Evolutionary conservation across 2,113 vertebrate genomes (phyloP).

Genomic region (Alaudala cheleensis): DNA sequence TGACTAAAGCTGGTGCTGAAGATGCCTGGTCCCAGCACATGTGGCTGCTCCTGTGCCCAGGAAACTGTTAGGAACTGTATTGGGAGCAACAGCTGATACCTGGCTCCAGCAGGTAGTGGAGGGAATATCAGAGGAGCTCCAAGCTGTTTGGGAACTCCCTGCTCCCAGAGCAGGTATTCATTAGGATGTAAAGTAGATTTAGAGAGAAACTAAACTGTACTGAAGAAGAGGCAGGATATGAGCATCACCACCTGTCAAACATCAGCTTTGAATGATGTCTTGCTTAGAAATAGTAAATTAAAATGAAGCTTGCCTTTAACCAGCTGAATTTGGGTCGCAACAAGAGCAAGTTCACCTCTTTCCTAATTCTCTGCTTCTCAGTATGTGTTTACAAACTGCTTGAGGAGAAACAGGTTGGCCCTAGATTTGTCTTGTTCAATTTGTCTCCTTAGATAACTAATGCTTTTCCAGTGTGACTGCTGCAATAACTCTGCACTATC

Average conservation of each 20-base stretch:
- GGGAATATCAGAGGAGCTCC: background rate
- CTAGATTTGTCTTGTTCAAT: conserved; percentile 45
- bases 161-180: background rate
- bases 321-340: background rate
- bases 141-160: background rate
- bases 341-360: background rate
- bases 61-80: background rate
- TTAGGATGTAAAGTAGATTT: background rate
- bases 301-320: background rate
- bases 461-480: background rate
- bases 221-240: background rate
- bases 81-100: background rate
- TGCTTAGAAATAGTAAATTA: background rate
- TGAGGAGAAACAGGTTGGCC: conserved; percentile 32
- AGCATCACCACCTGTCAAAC: background rate
- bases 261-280: background rate
- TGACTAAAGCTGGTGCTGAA: background rate
- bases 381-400: conserved; percentile 1
- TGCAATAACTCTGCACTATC: background rate
- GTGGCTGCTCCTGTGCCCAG: background rate
- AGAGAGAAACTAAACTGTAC: background rate
- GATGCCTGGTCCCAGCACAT: background rate
- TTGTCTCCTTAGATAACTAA: conserved; percentile 25
- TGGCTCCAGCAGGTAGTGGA: accelerated
- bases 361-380: background rate